A percentile compares a stretch with the other conserved stretches of the same genome.
These are phyloP conservation scores for Phenganax stokvisi DNA, from an alignment of 92 coral and sea anemone species.

Conservation along the genomic window DNA sequence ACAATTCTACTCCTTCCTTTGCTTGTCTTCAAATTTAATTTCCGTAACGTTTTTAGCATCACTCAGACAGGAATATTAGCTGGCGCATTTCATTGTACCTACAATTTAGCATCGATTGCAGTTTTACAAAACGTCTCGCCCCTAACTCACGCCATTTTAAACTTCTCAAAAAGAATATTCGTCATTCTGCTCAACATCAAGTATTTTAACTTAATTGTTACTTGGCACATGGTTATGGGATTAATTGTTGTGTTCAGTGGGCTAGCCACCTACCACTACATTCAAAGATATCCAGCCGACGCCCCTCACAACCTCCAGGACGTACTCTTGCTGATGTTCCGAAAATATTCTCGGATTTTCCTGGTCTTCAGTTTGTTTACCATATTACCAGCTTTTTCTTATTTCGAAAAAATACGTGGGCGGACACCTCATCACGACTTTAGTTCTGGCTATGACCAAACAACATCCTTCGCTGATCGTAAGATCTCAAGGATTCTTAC, in stretches of 20 bases:
- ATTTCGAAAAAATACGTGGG: no score
- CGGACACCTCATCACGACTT: no score
- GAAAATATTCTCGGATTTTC: no score
- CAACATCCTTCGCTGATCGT: no score
- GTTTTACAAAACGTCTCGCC: constrained; percentile 30
- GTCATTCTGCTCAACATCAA: constrained; percentile 32
- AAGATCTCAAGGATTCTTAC: not conserved
- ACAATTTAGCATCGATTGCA: constrained; percentile 39
- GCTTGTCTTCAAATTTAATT: not conserved
- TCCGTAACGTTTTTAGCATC: not conserved
- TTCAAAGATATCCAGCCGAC: not conserved
- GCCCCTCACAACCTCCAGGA: no score
- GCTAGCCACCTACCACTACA: not conserved
- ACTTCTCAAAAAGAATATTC: constrained; percentile 28
- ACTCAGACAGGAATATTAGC: not conserved
- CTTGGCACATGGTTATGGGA: constrained; percentile 14
- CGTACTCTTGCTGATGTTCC: no score
- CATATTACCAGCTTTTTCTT: no score
- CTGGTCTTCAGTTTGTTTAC: no score
- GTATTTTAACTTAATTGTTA: constrained; percentile 11
- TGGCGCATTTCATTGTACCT: constrained; percentile 9
- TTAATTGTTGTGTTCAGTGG: not conserved
- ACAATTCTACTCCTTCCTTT: constrained; percentile 17
- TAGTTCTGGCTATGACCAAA: no score
- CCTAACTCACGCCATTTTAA: constrained; percentile 18